Percentiles rank a stretch among this genome's conserved stretches.
phyloP scores from a whole-genome alignment of 2,797 vertebrate genomes.

The Yasuhikotakia modesta region DNA sequence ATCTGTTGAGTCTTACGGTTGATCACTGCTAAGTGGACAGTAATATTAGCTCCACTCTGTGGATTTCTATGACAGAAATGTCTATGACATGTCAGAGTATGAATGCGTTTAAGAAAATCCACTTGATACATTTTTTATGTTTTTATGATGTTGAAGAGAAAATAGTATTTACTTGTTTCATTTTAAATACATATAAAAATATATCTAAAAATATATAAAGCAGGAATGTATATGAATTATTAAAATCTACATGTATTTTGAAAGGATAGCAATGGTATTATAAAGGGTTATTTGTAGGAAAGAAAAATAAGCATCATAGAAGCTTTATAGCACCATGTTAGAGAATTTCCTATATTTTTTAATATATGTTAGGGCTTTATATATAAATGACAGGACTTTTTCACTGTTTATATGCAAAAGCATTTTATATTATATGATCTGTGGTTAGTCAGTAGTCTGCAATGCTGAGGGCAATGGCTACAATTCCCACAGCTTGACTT shows the following conservation, averaged over 20 bases:
- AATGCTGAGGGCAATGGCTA: conserved; percentile 77
- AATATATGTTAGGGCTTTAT: conserved; percentile 91
- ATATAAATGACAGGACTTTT: conserved; percentile 88
- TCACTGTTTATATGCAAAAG: conserved; percentile 94
- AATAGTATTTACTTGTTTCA: conserved; percentile 93
- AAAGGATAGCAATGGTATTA: conserved; percentile 91
- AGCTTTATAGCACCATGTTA: conserved; percentile 78
- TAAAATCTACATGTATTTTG: conserved; percentile 94
- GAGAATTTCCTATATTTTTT: conserved; percentile 90
- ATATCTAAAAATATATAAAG: conserved; percentile 82
- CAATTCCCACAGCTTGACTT: conserved; percentile 56
- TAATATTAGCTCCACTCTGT: conserved; percentile 77
- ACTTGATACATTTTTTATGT: conserved; percentile 89
- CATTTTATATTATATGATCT: conserved; percentile 89
- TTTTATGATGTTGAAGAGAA: conserved; percentile 84
- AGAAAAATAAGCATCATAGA: conserved; percentile 87
- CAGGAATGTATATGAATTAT: conserved; percentile 95
- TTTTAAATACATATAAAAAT: conserved; percentile 79
- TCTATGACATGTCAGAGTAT: conserved; percentile 65
- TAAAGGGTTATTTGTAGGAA: conserved; percentile 92
- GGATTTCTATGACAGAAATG: conserved; percentile 64
- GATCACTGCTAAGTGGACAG: conserved; percentile 88
- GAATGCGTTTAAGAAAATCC: conserved; percentile 74
- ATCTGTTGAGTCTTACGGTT: conserved; percentile 77
- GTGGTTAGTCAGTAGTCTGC: conserved; percentile 86